phyloP scores from a whole-genome alignment of 2,797 vertebrate genomes.

The Bradypus variegatus region DNA sequence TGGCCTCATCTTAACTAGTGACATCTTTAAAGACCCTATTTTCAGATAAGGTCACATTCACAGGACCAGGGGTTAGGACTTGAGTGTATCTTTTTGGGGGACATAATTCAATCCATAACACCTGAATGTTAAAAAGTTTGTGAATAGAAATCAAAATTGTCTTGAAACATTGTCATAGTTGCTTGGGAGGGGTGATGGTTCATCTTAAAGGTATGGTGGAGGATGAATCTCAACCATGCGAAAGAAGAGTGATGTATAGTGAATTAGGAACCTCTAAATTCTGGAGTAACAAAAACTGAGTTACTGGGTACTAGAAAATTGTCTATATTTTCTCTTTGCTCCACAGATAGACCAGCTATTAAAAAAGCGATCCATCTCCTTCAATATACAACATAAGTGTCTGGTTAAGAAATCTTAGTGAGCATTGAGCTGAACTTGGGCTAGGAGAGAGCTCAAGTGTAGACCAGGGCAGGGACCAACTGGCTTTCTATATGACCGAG shows the following conservation, averaged over 20 bases:
- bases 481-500: not conserved
- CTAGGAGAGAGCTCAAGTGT: not conserved
- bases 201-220: not conserved
- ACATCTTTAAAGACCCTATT: too few species aligned
- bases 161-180: not conserved
- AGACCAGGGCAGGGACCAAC: not conserved
- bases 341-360: not conserved
- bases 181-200: not conserved
- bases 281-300: not conserved
- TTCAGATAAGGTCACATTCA: too few species aligned
- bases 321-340: slow-evolving; percentile 21
- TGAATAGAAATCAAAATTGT: not conserved
- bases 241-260: not conserved
- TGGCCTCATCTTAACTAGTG: too few species aligned
- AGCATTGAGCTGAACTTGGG: not conserved
- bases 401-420: not conserved
- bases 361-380: not conserved
- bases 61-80: too few species aligned
- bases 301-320: not conserved
- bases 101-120: too few species aligned
- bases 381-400: not conserved
- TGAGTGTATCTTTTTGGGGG: too few species aligned
- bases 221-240: not conserved
- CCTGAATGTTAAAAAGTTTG: not conserved
- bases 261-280: not conserved